A percentile compares a stretch with the other conserved stretches of the same genome.
Conservation (phyloP, 2,888 invertebrate genomes). For the Ochropleura plecta region DNA sequence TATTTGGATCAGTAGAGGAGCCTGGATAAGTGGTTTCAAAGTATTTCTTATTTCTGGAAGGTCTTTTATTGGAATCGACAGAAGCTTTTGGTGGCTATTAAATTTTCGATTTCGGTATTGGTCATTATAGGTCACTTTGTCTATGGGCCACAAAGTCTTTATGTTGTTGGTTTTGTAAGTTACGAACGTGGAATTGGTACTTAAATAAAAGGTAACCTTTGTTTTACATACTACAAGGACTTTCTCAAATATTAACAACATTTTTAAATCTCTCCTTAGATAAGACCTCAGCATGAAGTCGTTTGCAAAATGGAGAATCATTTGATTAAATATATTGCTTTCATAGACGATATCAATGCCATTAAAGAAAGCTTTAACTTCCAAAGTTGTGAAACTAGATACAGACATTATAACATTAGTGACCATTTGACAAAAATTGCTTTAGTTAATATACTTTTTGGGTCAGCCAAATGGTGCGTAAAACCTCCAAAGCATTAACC, state of each 20-base stretch:
- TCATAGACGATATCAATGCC: not conserved
- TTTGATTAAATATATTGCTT: not conserved
- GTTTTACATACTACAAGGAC: not conserved
- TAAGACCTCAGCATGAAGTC: not conserved
- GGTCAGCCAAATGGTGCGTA: not conserved
- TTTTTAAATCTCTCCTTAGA: not conserved
- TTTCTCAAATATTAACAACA: not conserved
- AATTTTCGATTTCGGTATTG: not conserved
- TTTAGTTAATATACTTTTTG: not conserved
- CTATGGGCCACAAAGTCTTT: not conserved
- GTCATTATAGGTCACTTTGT: not conserved
- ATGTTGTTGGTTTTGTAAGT: not conserved
- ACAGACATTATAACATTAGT: not conserved
- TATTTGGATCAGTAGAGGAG: slow-evolving; percentile 6
- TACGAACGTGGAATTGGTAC: not conserved
- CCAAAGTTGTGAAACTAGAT: not conserved
- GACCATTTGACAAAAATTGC: not conserved
- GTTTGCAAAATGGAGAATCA: not conserved
- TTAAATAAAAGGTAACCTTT: not conserved
- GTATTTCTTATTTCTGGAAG: not conserved
- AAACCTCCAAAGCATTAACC: slow-evolving; percentile 19
- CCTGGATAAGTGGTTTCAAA: not conserved
- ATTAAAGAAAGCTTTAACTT: too few species aligned
- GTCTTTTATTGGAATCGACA: not conserved
- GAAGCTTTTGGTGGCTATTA: not conserved